These are phyloP conservation scores for Guaruba guarouba DNA, from an alignment of 2,113 vertebrate genomes.

Conservation along the genomic window DNA sequence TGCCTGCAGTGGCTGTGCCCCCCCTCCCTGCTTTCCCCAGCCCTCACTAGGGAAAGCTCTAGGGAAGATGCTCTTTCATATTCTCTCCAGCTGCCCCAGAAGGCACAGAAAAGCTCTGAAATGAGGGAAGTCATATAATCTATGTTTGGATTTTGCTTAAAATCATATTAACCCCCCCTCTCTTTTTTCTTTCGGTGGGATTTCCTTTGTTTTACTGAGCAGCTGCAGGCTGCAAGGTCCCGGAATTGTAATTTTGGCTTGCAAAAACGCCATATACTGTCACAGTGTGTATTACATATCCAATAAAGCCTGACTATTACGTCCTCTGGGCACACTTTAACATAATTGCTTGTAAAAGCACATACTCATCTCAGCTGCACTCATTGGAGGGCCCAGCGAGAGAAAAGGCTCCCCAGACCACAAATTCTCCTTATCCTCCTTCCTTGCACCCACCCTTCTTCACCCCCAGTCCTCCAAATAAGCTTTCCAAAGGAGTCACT, in stretches of 20 bases:
- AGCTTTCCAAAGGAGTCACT: neutral
- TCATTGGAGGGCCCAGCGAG: neutral
- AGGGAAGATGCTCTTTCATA: constrained; percentile 13
- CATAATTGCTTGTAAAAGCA: constrained; percentile 54
- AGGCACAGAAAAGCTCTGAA: neutral
- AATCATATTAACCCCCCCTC: neutral
- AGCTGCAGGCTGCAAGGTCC: constrained; percentile 48
- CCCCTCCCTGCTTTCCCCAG: accelerated
- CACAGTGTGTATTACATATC: constrained; percentile 24
- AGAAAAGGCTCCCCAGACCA: neutral
- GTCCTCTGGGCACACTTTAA: constrained; percentile 31
- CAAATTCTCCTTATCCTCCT: neutral
- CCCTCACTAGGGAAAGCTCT: neutral
- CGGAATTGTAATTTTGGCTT: constrained; percentile 46
- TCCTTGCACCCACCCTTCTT: neutral
- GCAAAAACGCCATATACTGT: neutral
- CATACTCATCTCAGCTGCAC: neutral
- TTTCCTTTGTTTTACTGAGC: constrained; percentile 61
- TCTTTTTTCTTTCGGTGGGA: neutral
- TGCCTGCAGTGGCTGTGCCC: neutral
- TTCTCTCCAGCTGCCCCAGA: neutral
- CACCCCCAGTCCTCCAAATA: neutral
- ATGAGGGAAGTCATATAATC: constrained; percentile 43
- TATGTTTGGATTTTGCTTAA: constrained; percentile 17
- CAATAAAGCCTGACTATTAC: constrained; percentile 30